phyloP scores from a whole-genome alignment of 2,113 vertebrate species.

The Myiopsitta monachus region DNA sequence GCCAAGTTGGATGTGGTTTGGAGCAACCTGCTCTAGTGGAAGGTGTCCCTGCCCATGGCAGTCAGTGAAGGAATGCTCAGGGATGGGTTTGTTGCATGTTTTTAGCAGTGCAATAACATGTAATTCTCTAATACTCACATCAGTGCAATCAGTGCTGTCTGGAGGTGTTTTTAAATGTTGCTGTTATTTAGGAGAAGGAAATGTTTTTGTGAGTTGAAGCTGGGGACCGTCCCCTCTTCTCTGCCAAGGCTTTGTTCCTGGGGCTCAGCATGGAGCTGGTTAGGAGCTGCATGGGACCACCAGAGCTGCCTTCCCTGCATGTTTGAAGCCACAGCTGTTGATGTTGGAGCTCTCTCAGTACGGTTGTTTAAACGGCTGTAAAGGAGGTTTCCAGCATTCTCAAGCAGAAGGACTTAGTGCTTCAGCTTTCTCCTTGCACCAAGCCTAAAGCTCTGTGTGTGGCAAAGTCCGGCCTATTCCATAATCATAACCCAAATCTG shows the following conservation, averaged over 20 bases:
- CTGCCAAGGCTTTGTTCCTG: constrained; percentile 19
- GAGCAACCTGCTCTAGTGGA: neutral
- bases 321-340: constrained; percentile 7
- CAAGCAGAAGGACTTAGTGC: constrained; percentile 19
- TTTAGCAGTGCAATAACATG: neutral
- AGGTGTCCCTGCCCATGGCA: neutral
- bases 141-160: neutral
- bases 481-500: neutral
- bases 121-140: neutral
- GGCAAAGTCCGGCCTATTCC: neutral
- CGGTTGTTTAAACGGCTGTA: constrained; percentile 10
- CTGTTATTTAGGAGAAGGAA: neutral
- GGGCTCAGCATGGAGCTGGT: neutral
- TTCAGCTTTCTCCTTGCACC: neutral
- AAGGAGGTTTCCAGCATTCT: constrained; percentile 34
- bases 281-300: constrained; percentile 30
- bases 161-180: neutral
- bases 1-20: neutral
- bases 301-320: neutral
- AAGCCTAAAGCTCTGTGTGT: neutral
- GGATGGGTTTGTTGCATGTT: neutral
- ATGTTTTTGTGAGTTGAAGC: neutral
- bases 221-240: neutral
- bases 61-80: neutral
- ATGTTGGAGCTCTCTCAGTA: constrained; percentile 22